These are phyloP conservation scores for Strix aluco DNA, from an alignment of 2,113 vertebrate genomes.

Conservation along the genomic window DNA sequence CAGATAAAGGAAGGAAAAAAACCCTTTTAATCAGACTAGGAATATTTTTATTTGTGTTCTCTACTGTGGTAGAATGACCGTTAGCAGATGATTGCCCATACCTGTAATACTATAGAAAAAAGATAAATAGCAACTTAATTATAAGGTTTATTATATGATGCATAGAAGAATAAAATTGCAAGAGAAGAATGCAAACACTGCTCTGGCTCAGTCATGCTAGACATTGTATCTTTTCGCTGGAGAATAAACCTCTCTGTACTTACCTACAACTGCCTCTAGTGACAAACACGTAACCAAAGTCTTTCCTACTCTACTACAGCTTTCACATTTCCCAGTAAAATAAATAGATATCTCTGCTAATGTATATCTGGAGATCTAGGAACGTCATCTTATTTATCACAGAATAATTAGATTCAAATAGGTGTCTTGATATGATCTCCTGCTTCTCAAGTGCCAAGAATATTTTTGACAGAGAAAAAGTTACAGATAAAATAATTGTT, in stretches of 20 bases:
- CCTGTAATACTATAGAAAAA: not conserved
- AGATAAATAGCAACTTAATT: not conserved
- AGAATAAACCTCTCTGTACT: not conserved
- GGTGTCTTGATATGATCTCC: not conserved
- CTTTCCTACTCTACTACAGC: not conserved
- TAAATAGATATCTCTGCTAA: not conserved
- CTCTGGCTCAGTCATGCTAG: not conserved
- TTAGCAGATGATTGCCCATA: not conserved
- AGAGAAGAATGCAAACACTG: not conserved
- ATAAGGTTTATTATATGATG: not conserved
- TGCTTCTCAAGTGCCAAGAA: not conserved
- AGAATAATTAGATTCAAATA: not conserved
- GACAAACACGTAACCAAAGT: not conserved
- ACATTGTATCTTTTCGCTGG: not conserved
- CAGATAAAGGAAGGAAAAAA: not conserved
- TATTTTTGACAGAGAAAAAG: not conserved
- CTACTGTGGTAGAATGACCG: not conserved
- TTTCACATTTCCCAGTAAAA: not conserved
- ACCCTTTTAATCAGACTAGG: not conserved
- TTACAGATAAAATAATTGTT: not conserved
- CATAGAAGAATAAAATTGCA: not conserved
- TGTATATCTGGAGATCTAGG: not conserved
- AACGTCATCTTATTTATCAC: not conserved
- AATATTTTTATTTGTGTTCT: not conserved
- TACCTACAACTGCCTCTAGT: not conserved